Base-by-base conservation (phyloP, 2,888 invertebrate species). In the Drosophila kanekoi region DNA sequence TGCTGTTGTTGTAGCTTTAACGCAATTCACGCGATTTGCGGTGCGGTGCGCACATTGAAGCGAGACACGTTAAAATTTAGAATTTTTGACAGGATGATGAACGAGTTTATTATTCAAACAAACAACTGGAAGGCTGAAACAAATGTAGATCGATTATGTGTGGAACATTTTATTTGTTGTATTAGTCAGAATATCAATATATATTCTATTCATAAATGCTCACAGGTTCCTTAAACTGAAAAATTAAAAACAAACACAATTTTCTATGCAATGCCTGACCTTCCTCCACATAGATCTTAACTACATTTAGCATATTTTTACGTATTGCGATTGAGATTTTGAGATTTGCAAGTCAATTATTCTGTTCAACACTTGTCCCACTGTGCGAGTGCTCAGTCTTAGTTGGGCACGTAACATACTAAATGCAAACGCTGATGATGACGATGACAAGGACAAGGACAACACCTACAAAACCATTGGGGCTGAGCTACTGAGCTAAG, bases 391-490 rank as follows among this genome's bases (percentile, higher is more conserved):
- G 48, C 43, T 45, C 53, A 28, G 53, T 18, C 43, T 59, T 56
- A 65, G 64, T 48, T 69, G 83, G 47, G 47, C 86, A 80, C 78
- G 81, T 81, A 74, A 60, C 48, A 59, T 61, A 53, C 68, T 64
- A 57, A 77, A 62, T 75, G 62, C 63, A 71, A 57, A 49, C 40
- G 51, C 67, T 35, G 64, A 28, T 57, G 53, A 44, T 45, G 52
- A n/a, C 67, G 52, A 10, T 68, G 72, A 43, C 37, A 63, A 41
- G 62, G 56, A 57, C 60, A 65, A 68, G 62, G 62, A 69, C 61
- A 51, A 81, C 85, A 79, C 81, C 81, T 79, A 72, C 75, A 65
- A 75, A 54, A 45, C 16, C 66, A 64, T 54, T 60, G 75, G 64
- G 43, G 57, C 51, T 41, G 67, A 35, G 49, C 56, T 38, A 51